Conservation (phyloP, 2,113 vertebrate genomes). For the Chaetorhynchus papuensis region DNA sequence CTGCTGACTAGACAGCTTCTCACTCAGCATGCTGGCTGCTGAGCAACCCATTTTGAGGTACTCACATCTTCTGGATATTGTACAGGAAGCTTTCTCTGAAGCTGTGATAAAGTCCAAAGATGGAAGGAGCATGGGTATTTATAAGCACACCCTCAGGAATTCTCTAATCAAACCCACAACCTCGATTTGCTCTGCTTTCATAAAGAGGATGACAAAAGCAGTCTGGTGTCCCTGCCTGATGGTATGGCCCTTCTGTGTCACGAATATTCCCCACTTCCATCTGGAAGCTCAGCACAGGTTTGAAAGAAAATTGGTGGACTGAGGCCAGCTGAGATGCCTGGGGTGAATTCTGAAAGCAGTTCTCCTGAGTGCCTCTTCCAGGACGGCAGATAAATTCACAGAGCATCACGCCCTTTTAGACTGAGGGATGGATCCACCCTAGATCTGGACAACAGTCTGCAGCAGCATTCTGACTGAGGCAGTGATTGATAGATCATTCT, state of each 20-base stretch:
- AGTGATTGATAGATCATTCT: slow-evolving; percentile 50
- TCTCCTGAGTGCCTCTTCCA: background rate
- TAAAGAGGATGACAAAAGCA: background rate
- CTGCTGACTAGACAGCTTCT: slow-evolving; percentile 7
- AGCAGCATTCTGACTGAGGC: slow-evolving; percentile 2
- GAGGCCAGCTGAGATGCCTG: background rate
- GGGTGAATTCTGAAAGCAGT: background rate
- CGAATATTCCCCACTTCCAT: background rate
- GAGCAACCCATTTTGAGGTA: background rate
- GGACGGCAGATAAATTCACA: background rate
- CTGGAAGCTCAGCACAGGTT: background rate
- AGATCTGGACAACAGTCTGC: background rate
- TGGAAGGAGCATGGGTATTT: background rate
- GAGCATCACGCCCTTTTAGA: background rate
- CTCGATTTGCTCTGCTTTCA: background rate
- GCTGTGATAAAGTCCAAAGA: background rate
- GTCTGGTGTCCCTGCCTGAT: background rate
- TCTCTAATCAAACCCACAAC: background rate
- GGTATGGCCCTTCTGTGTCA: background rate
- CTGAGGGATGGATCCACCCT: background rate
- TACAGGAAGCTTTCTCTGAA: background rate
- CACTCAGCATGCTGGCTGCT: background rate
- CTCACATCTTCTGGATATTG: background rate
- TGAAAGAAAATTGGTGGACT: background rate
- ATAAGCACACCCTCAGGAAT: background rate